These are phyloP conservation scores for Chromobotia macracanthus DNA, from an alignment of 2,797 vertebrate species.

Conservation along the genomic window DNA sequence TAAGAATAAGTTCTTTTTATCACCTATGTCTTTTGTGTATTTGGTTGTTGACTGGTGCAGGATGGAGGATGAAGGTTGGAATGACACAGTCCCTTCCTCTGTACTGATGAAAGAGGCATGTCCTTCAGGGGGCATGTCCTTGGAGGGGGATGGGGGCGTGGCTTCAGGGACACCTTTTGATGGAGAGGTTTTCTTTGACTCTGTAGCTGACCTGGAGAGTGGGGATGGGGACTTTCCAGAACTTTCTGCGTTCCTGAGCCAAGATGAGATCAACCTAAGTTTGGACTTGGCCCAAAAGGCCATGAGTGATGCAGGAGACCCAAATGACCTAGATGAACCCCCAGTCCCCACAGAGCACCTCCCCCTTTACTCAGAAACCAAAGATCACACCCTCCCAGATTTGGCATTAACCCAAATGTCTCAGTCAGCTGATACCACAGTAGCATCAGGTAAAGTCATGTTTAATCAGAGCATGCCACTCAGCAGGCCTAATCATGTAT, in stretches of 20 bases:
- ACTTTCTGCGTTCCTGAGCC: conserved; percentile 91
- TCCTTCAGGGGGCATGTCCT: conserved; percentile 65
- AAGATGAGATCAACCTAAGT: conserved; percentile 92
- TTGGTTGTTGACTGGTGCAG: conserved; percentile 72
- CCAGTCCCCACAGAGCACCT: conserved; percentile 61
- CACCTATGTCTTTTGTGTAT: neutral
- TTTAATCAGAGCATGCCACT: conserved; percentile 62
- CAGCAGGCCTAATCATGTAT: conserved; percentile 59
- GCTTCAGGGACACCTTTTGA: conserved; percentile 83
- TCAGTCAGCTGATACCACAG: conserved; percentile 51
- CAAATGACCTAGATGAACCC: conserved; percentile 69
- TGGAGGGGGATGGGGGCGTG: conserved; percentile 69
- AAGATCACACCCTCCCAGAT: conserved; percentile 55
- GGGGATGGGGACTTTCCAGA: conserved; percentile 79
- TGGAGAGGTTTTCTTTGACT: conserved; percentile 82
- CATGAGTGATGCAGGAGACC: conserved; percentile 75
- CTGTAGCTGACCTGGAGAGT: conserved; percentile 79
- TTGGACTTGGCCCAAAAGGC: conserved; percentile 91
- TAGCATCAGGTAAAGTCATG: conserved; percentile 59
- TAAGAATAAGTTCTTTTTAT: too few species aligned
- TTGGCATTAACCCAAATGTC: conserved; percentile 29
- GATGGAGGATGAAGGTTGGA: conserved; percentile 85
- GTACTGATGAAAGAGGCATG: conserved; percentile 76
- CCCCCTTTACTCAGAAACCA: conserved; percentile 67
- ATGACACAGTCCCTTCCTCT: conserved; percentile 77